Evolutionary conservation across 2,113 vertebrate genomes (phyloP).

Genomic region (Indicator indicator): DNA sequence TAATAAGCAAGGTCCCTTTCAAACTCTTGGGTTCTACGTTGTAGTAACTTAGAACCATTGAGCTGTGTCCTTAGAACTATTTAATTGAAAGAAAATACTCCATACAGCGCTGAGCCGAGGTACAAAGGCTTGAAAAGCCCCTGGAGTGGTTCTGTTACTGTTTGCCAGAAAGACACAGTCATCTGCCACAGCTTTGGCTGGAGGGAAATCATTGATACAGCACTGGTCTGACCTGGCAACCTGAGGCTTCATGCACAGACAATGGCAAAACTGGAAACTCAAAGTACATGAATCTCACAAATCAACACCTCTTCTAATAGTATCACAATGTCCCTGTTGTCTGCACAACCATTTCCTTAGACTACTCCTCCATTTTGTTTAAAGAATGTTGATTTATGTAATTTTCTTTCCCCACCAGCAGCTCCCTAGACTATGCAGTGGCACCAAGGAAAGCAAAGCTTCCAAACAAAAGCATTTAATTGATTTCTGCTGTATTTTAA

Average conservation of each 20-base stretch:
- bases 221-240: not conserved
- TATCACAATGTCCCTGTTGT: not conserved
- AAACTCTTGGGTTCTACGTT: not conserved
- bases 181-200: not conserved
- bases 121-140: not conserved
- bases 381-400: not conserved
- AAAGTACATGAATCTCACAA: not conserved
- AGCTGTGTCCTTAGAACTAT: not conserved
- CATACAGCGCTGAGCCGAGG: not conserved
- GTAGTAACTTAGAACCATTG: not conserved
- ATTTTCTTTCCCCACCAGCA: not conserved
- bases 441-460: not conserved
- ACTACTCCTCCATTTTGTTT: not conserved
- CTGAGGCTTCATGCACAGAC: not conserved
- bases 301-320: not conserved
- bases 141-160: not conserved
- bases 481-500: not conserved
- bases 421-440: not conserved
- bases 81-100: not conserved
- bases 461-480: not conserved
- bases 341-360: not conserved
- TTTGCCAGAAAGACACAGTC: not conserved
- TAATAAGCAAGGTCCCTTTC: slow-evolving; percentile 6
- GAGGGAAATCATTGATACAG: not conserved
- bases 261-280: slow-evolving; percentile 6